Base-by-base conservation (phyloP, 2,888 invertebrate genomes). In the Leucania comma region DNA sequence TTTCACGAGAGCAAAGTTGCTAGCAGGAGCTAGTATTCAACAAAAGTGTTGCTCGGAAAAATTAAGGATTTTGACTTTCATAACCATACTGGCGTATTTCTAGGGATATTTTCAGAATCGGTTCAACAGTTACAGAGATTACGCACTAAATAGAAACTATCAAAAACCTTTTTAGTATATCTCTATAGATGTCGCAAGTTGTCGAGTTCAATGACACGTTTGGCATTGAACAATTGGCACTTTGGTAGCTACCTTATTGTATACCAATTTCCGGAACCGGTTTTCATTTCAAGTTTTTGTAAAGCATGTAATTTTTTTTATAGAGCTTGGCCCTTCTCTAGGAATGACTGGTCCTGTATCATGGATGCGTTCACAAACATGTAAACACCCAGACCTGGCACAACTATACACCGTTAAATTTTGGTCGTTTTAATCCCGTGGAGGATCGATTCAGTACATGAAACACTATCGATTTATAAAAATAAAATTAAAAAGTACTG, bases 201-300 rank as follows among this genome's bases (percentile, higher is more conserved):
- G 22, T 17, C n/a, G 50, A 73, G 81, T 72, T 83, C 72, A 72
- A 62, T 50, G 75, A 81, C 68, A 60, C 60, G 29, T 17, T 24
- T 62, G 72, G 67, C 72, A 81, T 75, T 78, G 56, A 72, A 68
- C 51, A 64, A 58, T 68, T 72, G 60, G 29, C 65, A 58, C 53
- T 48, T 35, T 57, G 6, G 4, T 60, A n/a, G n/a, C 46, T 68
- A 67, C 29, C 22, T 38, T 38, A 38, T 38, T 38, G 12, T 38
- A 38, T 35, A 35, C 12, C 38, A 53, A 66, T 26, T 61, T 54
- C 8, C 12, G 46, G 48, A 65, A 79, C 71, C 53, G 61, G 79
- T 75, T 69, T 53, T 48, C 17, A 35, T 58, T 42, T 62, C 17
- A n/a, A 29, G 20, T 46, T 58, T 63, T 50, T 51, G 12, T 22